Evolutionary conservation across 2,797 vertebrate species (phyloP), one percentile per base, ranked within the genome.

Genomic region (Jordanella pulchra): DNA sequence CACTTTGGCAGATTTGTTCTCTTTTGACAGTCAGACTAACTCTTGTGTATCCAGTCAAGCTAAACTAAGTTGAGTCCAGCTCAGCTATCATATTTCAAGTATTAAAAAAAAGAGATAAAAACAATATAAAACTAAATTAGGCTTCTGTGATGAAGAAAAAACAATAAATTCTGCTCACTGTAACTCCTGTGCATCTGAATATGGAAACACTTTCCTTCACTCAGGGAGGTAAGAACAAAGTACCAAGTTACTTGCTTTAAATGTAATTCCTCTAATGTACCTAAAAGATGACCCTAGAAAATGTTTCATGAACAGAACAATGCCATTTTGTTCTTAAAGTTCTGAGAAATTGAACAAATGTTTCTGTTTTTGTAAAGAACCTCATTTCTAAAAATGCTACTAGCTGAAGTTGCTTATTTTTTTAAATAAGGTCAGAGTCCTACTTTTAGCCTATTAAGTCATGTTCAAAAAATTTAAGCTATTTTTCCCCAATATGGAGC

Each of bases 11-110:
- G 45, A 47, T 47, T 47, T 15, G 13, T 47, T 47, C 45, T 15
- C 13, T 47, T 47, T 47, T 14, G 12, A 47, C 14, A 14, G 47
- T 48, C 18, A 18, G 47, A 48, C 47, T 18, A 45, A 17, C 15
- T 39, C 4, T 48, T 48, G 47, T 48, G 47, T 48, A 39, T 44
- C 60, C 60, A 64, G 60, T 63, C n/a, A 25, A 44, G 60, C 60
- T 42, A 42, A 42, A 63, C 32, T 4, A 48, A 39, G 35, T 39
- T 39, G 35, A 39, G 35, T 39, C 44, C 27, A 51, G 65, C 48
- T 50, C 65, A 35, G 18, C 28, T n/a, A 32, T 50, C 28, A 44
- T 51, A 27, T 44, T 0, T 50, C 61, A 53, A 47, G 17, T 32
- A 47, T 47, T 2, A 23, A 15, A 21, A 12, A 7, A 13, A 54